Evolutionary conservation across 1,140 invertebrate genomes (phyloP).

Genomic region (Papilio polyxenes): DNA sequence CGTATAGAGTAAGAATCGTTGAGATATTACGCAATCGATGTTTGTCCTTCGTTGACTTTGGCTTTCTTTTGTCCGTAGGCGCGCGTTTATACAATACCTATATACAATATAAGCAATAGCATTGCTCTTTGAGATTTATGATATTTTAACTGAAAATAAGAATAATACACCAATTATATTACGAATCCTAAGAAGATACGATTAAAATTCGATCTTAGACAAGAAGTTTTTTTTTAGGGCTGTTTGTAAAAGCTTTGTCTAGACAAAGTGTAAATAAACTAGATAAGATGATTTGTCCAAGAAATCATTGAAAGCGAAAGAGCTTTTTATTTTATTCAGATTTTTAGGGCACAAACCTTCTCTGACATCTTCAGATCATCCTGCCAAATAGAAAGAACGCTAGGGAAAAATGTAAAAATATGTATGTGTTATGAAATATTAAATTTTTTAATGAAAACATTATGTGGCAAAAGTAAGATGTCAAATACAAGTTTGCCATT

Average conservation of each 20-base stretch:
- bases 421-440: neutral
- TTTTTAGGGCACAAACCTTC: too few relatives aligned
- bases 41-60: slow-evolving; percentile 34
- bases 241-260: neutral
- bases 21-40: slow-evolving; percentile 19
- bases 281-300: too few relatives aligned
- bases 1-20: slow-evolving; percentile 5
- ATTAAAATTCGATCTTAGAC: too few relatives aligned
- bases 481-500: neutral
- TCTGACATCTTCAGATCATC: too few relatives aligned
- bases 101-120: neutral
- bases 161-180: neutral
- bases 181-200: neutral
- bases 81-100: neutral
- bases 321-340: too few relatives aligned
- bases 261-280: too few relatives aligned
- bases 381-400: too few relatives aligned
- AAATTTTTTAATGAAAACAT: neutral
- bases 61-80: slow-evolving; percentile 13
- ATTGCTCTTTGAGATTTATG: neutral
- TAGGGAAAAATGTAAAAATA: too few relatives aligned
- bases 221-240: too few relatives aligned
- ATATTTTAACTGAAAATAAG: neutral
- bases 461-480: neutral
- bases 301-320: too few relatives aligned